A percentile compares a stretch with the other conserved stretches of the same genome.
phyloP scores from a whole-genome alignment of 2,113 vertebrate genomes.

The Pyrgilauda ruficollis region DNA sequence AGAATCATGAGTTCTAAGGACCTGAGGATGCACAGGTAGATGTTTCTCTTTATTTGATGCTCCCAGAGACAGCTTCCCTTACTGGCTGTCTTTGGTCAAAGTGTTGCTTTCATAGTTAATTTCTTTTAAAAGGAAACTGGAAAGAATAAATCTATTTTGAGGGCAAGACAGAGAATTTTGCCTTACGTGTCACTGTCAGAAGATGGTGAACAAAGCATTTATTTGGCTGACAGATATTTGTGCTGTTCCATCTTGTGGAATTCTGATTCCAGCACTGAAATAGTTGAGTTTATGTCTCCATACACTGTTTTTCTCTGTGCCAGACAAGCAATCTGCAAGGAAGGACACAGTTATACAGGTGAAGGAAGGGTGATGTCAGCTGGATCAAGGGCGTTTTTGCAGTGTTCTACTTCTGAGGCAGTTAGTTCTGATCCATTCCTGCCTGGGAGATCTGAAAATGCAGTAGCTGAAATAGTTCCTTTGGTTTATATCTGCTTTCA shows the following conservation, averaged over 20 bases:
- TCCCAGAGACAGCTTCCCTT: neutral
- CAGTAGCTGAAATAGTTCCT: neutral
- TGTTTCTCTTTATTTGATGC: neutral
- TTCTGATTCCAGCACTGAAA: neutral
- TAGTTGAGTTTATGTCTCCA: neutral
- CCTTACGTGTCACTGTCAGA: neutral
- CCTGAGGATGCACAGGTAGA: neutral
- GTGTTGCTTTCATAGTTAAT: neutral
- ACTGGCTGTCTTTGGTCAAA: neutral
- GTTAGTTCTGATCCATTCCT: neutral
- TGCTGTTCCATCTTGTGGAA: neutral
- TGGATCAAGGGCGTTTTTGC: neutral
- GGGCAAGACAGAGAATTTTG: neutral
- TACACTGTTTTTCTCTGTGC: neutral
- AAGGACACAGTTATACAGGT: neutral
- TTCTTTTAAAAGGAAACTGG: neutral
- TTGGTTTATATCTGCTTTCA: constrained; percentile 68
- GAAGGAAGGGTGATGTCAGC: neutral
- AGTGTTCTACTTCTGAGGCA: neutral
- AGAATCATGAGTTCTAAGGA: neutral
- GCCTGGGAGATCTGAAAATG: neutral
- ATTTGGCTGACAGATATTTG: neutral
- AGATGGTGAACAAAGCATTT: neutral
- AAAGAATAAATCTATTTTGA: neutral
- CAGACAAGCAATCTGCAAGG: neutral